Percentiles rank a stretch among this genome's conserved stretches.
Conservation (phyloP, 2,888 invertebrate species). For the Molanna angustata region DNA sequence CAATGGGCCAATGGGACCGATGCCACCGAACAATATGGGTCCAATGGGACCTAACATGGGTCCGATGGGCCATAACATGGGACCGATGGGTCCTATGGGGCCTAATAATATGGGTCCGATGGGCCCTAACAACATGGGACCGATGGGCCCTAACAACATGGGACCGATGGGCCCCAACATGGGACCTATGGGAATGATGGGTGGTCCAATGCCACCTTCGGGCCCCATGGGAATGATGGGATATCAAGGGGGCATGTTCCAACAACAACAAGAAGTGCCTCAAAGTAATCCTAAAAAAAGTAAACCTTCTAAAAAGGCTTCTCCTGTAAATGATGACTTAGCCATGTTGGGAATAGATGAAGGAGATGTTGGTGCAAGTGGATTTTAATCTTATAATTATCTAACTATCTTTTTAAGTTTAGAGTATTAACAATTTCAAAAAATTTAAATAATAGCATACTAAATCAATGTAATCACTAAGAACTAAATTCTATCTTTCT, state of each 20-base stretch:
- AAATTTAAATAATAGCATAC: no score
- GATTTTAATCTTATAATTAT: constrained; percentile 21
- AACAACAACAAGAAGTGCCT: constrained; percentile 26
- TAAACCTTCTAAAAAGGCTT: constrained; percentile 41
- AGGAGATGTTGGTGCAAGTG: constrained; percentile 65
- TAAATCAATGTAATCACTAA: no score
- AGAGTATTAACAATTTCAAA: no score
- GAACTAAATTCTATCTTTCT: no score
- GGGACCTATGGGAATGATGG: constrained; percentile 27
- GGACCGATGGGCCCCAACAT: constrained; percentile 19
- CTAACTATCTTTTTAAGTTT: no score
- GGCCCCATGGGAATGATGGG: constrained; percentile 26
- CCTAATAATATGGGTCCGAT: constrained; percentile 13
- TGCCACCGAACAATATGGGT: constrained; percentile 29
- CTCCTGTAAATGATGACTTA: constrained; percentile 63
- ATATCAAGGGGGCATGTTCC: constrained; percentile 33
- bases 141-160: constrained; percentile 21
- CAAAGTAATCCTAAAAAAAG: constrained; percentile 31
- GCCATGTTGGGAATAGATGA: constrained; percentile 86
- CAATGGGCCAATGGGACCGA: constrained; percentile 33
- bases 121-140: constrained; percentile 13
- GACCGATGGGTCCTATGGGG: constrained; percentile 39
- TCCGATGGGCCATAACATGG: constrained; percentile 15
- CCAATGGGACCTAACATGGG: constrained; percentile 32
- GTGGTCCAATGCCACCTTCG: constrained; percentile 7